Base-by-base conservation (phyloP, 1,140 invertebrate genomes). In the Druon quercuslanigerum region DNA sequence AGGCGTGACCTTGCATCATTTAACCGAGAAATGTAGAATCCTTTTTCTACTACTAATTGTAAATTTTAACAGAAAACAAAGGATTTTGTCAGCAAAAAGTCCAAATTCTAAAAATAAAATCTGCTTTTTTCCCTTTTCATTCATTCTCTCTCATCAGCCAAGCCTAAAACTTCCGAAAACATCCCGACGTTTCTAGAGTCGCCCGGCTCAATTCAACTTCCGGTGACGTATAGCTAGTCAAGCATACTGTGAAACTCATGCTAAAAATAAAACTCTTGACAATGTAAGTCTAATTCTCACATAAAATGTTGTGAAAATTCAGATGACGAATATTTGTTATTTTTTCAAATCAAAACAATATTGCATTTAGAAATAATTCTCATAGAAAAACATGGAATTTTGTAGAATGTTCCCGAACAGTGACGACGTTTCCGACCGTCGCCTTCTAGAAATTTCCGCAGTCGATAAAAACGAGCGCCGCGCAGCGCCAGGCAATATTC, bases 381-480 rank as follows among this genome's bases (percentile, higher is more conserved):
- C 7, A 14, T 6, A 0, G n/a, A 66, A 71, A n/a, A 72, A 40
- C 71, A 14, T 1, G 1, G 5, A 60, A 60, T 19, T 73, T 73
- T 77, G 78, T 66, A 83, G 87, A 88, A 88, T 6, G 50, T 88
- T 88, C 87, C 74, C 75, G 87, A 85, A 82, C 6, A 13, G 5
- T 50, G 70, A 33, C 13, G 17, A n/a, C n/a, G 60, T 66, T 82
- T 87, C 85, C 85, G 83, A 25, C n/a, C 3, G 9, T 71, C 13
- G 71, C 16, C 50, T 87, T 89, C 88, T 82, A 85, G 87, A 89
- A 87, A 66, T 56, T 81, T 86, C 83, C 72, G 57, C 46, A 74
- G 52, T 83, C 74, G 46, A 88, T 87, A 89, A 86, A 88, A 89
- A 56, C 74, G 52, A 25, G 16, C 14, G 78, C 33, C 46, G 72